phyloP scores from a whole-genome alignment of 2,888 invertebrate species.

The Actias luna region DNA sequence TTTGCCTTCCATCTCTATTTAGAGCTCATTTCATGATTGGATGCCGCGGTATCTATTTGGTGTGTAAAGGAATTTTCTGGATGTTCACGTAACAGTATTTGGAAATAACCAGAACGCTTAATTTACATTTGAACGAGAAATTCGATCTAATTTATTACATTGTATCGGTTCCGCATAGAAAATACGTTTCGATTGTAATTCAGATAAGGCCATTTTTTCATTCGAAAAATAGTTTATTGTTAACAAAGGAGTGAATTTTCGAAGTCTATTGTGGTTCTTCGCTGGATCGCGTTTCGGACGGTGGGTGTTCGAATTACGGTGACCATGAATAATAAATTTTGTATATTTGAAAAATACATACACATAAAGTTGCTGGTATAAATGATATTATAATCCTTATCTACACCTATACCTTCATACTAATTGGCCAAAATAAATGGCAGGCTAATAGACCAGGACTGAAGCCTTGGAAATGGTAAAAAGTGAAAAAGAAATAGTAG shows the following conservation, averaged over 20 bases:
- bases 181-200: constrained; percentile 4
- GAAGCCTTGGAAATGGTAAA: no score
- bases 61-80: neutral
- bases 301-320: constrained; percentile 28
- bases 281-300: constrained; percentile 30
- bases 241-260: constrained; percentile 14
- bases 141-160: constrained; percentile 2
- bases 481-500: no score
- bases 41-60: neutral
- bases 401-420: no score
- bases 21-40: no score
- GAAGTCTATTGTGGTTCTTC: constrained; percentile 19
- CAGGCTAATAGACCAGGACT: no score
- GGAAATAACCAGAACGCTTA: neutral
- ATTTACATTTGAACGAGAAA: neutral
- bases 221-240: constrained; percentile 8
- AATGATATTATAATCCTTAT: no score
- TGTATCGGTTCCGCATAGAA: neutral
- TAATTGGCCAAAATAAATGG: no score
- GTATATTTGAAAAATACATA: neutral
- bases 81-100: neutral
- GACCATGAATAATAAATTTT: constrained; percentile 23
- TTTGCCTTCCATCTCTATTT: no score
- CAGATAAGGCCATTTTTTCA: constrained; percentile 2
- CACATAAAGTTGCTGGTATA: no score